Evolutionary conservation across 2,113 vertebrate genomes (phyloP), one percentile per base, ranked within the genome.

Genomic region (Dipodomys stephensi): DNA sequence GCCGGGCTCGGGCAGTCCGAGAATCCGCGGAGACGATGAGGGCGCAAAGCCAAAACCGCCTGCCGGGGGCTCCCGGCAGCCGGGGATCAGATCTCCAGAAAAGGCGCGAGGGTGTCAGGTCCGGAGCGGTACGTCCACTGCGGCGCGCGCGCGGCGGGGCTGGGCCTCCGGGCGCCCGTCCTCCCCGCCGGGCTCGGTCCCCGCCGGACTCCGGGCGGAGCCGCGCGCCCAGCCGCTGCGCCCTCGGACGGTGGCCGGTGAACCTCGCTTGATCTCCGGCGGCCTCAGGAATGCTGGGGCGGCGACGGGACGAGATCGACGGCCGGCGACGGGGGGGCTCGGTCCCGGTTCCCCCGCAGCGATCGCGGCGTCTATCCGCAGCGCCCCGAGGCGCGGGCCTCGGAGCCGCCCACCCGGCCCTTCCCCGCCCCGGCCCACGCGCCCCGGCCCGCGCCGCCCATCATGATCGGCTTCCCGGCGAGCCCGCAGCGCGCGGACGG

Each of bases 381-480:
- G 98, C 96, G 96, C 98, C 97, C 97, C 97, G 94, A 95, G 96
- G 97, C 96, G 96, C 94, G 79, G 97, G 96, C 97, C 92, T 1
- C 72, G 32, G 83, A 44, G 73, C 65, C 9, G 72, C 81, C 91
- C 9, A 74, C 30, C 64, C 80, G 67, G 30, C 49, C 73, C 72
- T 60, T 32, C 39, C 86, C 23, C 65, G 60, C 35, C 87, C 30
- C 30, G 22, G 77, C 57, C 72, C 2, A 39, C 30, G 19, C 39
- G 8, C 85, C 76, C 69, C 4, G 13, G 65, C 57, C 53, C 60
- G 25, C 89, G 44, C 68, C 22, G 80, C 86, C 4, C 44, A 62
- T 95, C 96, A 73, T 85, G 78, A 19, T 74, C 28, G 32, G 64
- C 87, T 90, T 60, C 64, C 87, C 74, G 93, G 95, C 91, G 81